Percentiles rank a stretch among this genome's conserved stretches.
phyloP scores from a whole-genome alignment of 1,140 invertebrate species.

The Neodiprion lecontei region DNA sequence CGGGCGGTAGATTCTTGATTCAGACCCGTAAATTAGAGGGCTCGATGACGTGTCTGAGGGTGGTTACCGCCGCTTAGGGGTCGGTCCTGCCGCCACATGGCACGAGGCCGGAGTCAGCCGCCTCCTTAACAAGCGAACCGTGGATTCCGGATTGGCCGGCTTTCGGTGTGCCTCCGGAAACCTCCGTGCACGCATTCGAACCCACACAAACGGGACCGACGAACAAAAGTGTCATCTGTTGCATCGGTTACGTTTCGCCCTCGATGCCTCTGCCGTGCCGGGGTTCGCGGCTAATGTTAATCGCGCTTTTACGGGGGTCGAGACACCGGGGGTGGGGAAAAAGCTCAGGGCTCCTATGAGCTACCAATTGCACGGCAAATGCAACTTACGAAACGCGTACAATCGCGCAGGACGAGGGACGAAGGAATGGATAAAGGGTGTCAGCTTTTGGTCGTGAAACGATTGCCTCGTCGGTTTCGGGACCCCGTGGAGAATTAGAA shows the following conservation, averaged over 20 bases:
- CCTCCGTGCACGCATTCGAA: too few species aligned
- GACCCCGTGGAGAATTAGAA: too few species aligned
- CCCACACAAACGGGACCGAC: constrained; percentile 34
- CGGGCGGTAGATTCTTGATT: not conserved
- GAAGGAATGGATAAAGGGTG: too few species aligned
- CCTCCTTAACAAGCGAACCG: constrained; percentile 26
- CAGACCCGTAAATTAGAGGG: constrained; percentile 46
- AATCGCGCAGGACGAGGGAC: too few species aligned
- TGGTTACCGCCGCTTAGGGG: constrained; percentile 36
- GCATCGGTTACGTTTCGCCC: constrained; percentile 52
- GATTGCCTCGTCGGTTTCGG: too few species aligned
- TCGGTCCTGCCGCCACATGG: constrained; percentile 48
- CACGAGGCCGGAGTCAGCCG: constrained; percentile 36
- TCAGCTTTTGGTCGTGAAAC: too few species aligned
- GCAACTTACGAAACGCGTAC: too few species aligned
- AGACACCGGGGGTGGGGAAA: too few species aligned
- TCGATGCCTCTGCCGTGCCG: constrained; percentile 30
- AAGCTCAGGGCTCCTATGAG: too few species aligned
- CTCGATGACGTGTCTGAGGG: constrained; percentile 47
- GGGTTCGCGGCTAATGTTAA: not conserved
- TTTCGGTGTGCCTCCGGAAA: not conserved
- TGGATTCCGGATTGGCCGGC: not conserved
- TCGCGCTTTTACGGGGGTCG: not conserved
- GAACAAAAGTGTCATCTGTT: constrained; percentile 57
- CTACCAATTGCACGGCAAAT: too few species aligned